phyloP scores from a whole-genome alignment of 2,888 invertebrate species.

The Caenorhabditis angaria region DNA sequence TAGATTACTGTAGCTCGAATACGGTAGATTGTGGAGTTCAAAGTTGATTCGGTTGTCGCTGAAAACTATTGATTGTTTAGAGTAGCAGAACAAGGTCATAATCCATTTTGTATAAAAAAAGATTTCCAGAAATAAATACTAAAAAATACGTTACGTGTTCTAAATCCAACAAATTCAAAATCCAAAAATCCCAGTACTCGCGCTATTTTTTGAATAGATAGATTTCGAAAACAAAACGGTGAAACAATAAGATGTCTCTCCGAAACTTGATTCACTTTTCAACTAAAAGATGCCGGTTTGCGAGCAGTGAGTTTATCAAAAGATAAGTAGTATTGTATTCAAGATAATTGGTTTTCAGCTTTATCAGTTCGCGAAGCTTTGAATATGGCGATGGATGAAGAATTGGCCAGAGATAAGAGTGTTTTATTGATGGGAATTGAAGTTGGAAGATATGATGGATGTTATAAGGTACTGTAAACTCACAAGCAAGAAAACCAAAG shows the following conservation, averaged over 20 bases:
- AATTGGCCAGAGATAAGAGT: slow-evolving; percentile 88
- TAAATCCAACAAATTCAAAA: no score
- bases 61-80: not conserved
- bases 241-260: not conserved
- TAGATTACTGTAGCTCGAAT: slow-evolving; percentile 37
- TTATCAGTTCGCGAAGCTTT: slow-evolving; percentile 95
- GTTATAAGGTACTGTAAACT: slow-evolving; percentile 79
- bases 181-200: no score
- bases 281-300: not conserved
- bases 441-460: slow-evolving; percentile 96
- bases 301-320: not conserved
- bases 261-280: not conserved
- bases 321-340: not conserved
- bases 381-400: slow-evolving; percentile 94
- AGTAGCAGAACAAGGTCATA: no score
- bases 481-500: not conserved
- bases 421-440: slow-evolving; percentile 94
- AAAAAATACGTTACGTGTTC: no score
- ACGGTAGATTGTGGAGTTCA: slow-evolving; percentile 12
- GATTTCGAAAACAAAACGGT: not conserved
- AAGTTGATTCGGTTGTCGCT: not conserved
- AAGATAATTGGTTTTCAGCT: slow-evolving; percentile 52
- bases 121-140: no score
- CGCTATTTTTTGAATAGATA: no score
- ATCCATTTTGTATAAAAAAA: no score